Percentiles rank a stretch among this genome's conserved stretches.
Evolutionary conservation across 1,140 invertebrate species (phyloP).

Genomic region (Amyelois transitella): DNA sequence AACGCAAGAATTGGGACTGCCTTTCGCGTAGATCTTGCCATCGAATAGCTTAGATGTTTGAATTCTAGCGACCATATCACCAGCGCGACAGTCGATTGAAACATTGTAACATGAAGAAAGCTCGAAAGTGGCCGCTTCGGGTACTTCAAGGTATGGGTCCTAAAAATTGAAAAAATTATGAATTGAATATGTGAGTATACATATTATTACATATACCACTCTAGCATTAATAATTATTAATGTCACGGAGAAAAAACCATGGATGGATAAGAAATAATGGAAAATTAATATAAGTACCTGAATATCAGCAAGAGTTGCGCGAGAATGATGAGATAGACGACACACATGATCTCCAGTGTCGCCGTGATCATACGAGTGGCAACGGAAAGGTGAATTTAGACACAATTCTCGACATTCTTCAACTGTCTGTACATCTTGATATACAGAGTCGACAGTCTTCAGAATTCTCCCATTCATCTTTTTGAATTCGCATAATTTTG

Average conservation of each 20-base stretch:
- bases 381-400: conserved; percentile 89
- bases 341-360: conserved; percentile 95
- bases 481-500: conserved; percentile 94
- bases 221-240: too few species aligned
- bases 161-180: conserved; percentile 46
- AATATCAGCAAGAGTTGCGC: conserved; percentile 90
- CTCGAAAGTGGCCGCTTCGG: conserved; percentile 93
- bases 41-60: conserved; percentile 94
- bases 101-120: conserved; percentile 96
- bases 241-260: too few species aligned
- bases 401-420: conserved; percentile 92
- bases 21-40: conserved; percentile 95
- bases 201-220: background rate
- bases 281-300: conserved; percentile 74
- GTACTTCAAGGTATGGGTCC: conserved; percentile 92
- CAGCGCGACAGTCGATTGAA: conserved; percentile 91
- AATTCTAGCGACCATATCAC: conserved; percentile 94
- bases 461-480: conserved; percentile 89
- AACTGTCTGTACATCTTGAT: conserved; percentile 89
- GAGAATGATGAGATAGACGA: conserved; percentile 91
- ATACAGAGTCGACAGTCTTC: conserved; percentile 95
- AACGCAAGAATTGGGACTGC: conserved; percentile 93
- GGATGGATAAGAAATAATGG: background rate
- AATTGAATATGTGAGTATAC: background rate
- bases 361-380: conserved; percentile 94